Percentiles rank a stretch among this genome's conserved stretches.
Evolutionary conservation across 2,888 invertebrate species (phyloP).

Genomic region (Eristalis intricaria): DNA sequence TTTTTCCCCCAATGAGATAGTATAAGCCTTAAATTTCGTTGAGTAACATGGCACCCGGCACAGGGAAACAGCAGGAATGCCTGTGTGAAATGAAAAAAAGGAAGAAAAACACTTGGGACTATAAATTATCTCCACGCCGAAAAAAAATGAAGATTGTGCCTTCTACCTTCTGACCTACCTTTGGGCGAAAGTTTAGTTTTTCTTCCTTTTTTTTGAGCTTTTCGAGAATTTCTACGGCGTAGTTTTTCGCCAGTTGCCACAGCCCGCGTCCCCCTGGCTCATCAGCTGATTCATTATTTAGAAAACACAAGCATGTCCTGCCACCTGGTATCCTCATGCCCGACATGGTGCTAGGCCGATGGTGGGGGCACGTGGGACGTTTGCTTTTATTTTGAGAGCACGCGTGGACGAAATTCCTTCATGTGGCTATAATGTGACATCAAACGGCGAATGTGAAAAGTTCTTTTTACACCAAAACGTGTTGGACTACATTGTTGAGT

Average conservation of each 20-base stretch:
- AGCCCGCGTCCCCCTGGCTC: not conserved
- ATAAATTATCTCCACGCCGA: slow-evolving; percentile 45
- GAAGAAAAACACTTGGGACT: not conserved
- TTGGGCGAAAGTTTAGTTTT: slow-evolving; percentile 2
- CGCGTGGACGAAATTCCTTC: slow-evolving; percentile 31
- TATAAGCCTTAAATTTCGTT: slow-evolving; percentile 41
- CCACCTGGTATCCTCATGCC: not conserved
- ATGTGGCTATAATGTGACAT: slow-evolving; percentile 31
- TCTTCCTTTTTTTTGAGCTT: not conserved
- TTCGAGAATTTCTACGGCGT: not conserved
- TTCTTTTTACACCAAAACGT: not conserved
- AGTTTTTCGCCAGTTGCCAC: not conserved
- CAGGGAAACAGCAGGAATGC: not conserved
- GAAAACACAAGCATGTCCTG: not conserved
- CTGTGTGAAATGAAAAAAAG: not conserved
- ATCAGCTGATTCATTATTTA: slow-evolving; percentile 35
- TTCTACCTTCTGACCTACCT: slow-evolving; percentile 29
- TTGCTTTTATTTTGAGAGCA: slow-evolving; percentile 21
- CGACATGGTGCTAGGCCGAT: not conserved
- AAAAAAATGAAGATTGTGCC: not conserved
- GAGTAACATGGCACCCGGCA: slow-evolving; percentile 18
- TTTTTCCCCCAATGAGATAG: slow-evolving; percentile 11
- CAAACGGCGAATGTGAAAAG: slow-evolving; percentile 34
- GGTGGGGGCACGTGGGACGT: not conserved
- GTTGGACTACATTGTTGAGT: not conserved